phyloP scores from a whole-genome alignment of 2,888 invertebrate species.

The Pristionchus entomophagus region DNA sequence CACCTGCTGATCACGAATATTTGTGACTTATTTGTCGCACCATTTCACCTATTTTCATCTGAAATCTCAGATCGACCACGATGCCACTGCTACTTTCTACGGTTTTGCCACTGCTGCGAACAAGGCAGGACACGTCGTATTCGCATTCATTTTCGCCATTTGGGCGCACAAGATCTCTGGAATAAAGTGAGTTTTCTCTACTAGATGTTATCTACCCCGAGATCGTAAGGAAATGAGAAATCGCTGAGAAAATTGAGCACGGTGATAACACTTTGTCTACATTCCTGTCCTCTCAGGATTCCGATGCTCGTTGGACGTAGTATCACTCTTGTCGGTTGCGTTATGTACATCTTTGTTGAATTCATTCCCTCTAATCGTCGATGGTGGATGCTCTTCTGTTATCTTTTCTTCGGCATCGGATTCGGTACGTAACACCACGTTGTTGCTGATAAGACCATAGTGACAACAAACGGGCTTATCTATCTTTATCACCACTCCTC shows the following conservation, averaged over 20 bases:
- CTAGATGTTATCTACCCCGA: no score
- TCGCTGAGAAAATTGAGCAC: no score
- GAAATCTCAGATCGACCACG: conserved; percentile 56
- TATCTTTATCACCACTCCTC: background rate
- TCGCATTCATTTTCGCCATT: conserved; percentile 59
- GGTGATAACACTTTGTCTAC: no score
- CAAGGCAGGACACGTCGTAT: conserved; percentile 58
- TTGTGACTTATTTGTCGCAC: background rate
- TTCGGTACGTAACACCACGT: background rate
- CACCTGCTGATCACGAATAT: no score
- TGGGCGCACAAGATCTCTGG: conserved; percentile 52
- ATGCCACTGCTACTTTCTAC: conserved; percentile 60
- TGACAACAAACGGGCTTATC: no score
- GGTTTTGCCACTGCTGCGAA: conserved; percentile 59
- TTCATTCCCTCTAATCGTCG: background rate
- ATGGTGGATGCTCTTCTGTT: background rate
- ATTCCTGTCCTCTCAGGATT: background rate
- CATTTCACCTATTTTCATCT: background rate
- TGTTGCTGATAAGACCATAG: background rate
- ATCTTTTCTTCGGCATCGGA: background rate
- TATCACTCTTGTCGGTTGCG: background rate
- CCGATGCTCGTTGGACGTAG: background rate
- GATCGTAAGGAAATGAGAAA: no score
- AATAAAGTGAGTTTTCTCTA: background rate
- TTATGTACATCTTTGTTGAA: conserved; percentile 31